These are phyloP conservation scores for Ceratotherium simum DNA, from an alignment of 2,113 vertebrate genomes.

Conservation along the genomic window DNA sequence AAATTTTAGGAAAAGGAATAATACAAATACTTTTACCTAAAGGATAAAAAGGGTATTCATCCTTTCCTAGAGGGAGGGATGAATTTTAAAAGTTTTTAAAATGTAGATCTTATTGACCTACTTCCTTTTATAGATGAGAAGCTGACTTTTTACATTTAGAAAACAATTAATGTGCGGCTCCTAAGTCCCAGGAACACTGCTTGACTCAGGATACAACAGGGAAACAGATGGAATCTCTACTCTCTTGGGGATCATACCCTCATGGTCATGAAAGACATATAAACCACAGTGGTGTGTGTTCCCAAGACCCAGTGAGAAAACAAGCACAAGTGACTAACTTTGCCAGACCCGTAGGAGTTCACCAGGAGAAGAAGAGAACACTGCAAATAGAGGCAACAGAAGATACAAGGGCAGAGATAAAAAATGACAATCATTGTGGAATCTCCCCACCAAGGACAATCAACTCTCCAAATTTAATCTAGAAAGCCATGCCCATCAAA, in stretches of 20 bases:
- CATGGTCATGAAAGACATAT: neutral
- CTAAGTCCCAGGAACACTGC: neutral
- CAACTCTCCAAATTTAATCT: neutral
- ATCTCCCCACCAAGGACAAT: accelerated
- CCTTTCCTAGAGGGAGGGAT: neutral
- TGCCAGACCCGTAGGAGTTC: neutral
- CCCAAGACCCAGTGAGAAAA: neutral
- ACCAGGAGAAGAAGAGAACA: neutral
- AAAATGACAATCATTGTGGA: neutral
- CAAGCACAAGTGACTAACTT: neutral
- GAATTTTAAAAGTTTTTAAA: neutral
- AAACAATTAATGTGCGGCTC: neutral
- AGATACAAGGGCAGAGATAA: too few species aligned
- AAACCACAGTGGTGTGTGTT: neutral
- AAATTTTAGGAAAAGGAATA: neutral
- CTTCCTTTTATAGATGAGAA: neutral
- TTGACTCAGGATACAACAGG: neutral
- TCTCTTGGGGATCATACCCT: neutral
- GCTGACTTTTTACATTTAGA: neutral
- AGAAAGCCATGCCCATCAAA: neutral
- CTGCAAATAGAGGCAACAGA: too few species aligned
- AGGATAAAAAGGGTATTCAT: too few species aligned
- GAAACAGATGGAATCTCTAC: too few species aligned
- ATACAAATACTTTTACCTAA: neutral
- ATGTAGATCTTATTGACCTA: neutral